Conservation (phyloP, 53 echinoderm and acorn worm species). For the Echinometra lucunter region DNA sequence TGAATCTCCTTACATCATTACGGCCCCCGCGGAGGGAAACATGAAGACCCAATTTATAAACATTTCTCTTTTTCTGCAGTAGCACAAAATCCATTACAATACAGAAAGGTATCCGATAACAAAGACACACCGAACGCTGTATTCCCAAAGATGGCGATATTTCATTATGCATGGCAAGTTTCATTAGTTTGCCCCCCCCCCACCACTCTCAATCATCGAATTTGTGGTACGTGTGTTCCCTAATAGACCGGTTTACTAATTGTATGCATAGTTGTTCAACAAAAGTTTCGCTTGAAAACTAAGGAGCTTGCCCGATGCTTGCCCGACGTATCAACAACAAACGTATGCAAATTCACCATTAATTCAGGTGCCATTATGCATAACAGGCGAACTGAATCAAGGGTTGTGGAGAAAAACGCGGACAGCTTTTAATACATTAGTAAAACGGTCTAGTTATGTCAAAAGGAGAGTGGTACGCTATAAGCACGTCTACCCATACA, state of each 20-base stretch:
- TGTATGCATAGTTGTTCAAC: too few species aligned
- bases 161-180: not conserved
- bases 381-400: too few species aligned
- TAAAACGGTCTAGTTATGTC: too few species aligned
- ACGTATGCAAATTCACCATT: too few species aligned
- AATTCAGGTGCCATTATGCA: too few species aligned
- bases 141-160: not conserved
- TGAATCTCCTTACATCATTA: not conserved
- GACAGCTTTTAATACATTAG: too few species aligned
- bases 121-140: not conserved
- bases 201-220: not conserved
- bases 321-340: too few species aligned
- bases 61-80: not conserved
- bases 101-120: not conserved
- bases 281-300: too few species aligned
- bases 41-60: conserved; percentile 1
- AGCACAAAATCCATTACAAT: not conserved
- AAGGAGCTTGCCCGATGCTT: too few species aligned
- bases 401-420: too few species aligned
- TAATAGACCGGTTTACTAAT: too few species aligned
- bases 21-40: not conserved
- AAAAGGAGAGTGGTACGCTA: not conserved
- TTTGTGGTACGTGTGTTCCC: not conserved
- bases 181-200: too few species aligned
- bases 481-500: not conserved